Percentiles rank a stretch among this genome's conserved stretches.
Evolutionary conservation across 2,888 invertebrate genomes (phyloP).

Genomic region (Hyles lineata): DNA sequence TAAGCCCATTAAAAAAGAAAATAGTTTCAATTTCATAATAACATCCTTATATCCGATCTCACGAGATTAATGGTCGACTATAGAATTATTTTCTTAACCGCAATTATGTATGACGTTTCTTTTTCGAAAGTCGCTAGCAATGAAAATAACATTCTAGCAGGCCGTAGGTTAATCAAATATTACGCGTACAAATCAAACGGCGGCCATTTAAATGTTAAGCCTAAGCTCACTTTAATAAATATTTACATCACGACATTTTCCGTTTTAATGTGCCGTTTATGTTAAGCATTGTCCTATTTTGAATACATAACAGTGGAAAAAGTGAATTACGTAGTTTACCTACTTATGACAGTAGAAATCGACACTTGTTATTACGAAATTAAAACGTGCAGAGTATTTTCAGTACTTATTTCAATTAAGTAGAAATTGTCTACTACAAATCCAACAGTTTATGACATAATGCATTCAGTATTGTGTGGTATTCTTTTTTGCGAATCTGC

Average conservation of each 20-base stretch:
- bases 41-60: too few relatives aligned
- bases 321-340: slow-evolving; percentile 8
- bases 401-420: background rate
- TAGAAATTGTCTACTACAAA: background rate
- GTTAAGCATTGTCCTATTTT: slow-evolving; percentile 22
- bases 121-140: slow-evolving; percentile 15
- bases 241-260: slow-evolving; percentile 17
- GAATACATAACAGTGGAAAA: slow-evolving; percentile 29
- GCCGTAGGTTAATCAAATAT: slow-evolving; percentile 12
- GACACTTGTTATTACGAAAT: slow-evolving; percentile 18
- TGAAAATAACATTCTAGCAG: background rate
- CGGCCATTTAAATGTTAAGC: slow-evolving; percentile 16
- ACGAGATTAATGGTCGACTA: background rate
- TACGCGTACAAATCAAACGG: slow-evolving; percentile 8
- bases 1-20: too few relatives aligned
- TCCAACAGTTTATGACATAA: too few relatives aligned
- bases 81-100: background rate
- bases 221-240: slow-evolving; percentile 17
- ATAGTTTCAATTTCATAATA: too few relatives aligned
- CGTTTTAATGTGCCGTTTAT: slow-evolving; percentile 23
- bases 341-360: slow-evolving; percentile 12
- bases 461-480: background rate
- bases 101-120: slow-evolving; percentile 13
- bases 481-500: background rate
- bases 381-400: background rate